Percentiles rank a stretch among this genome's conserved stretches.
Conservation (phyloP, 2,797 vertebrate genomes). For the Octomys mimax region DNA sequence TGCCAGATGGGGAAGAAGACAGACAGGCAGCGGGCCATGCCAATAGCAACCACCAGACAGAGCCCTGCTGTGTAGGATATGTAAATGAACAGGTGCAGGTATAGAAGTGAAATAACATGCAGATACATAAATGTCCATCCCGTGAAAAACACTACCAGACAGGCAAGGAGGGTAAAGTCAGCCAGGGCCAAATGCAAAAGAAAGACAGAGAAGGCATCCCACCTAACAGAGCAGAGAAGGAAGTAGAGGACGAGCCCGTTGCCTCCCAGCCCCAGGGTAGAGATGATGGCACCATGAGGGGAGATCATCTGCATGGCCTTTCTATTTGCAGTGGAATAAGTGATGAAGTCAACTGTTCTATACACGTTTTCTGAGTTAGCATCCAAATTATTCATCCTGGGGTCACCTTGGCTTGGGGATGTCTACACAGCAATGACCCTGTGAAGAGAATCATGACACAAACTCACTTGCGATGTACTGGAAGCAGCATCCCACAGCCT, state of each 20-base stretch:
- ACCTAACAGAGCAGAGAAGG: not conserved
- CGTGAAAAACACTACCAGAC: not conserved
- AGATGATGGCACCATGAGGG: too few relatives aligned
- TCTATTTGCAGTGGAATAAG: too few relatives aligned
- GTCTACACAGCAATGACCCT: too few relatives aligned
- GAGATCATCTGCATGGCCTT: too few relatives aligned
- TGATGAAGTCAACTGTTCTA: too few relatives aligned
- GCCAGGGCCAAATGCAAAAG: not conserved
- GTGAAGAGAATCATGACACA: not conserved
- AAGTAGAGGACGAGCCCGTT: not conserved
- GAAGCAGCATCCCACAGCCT: not conserved
- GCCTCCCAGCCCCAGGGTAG: not conserved
- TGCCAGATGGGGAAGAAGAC: not conserved
- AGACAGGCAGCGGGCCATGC: not conserved
- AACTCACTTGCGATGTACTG: not conserved
- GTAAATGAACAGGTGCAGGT: accelerated
- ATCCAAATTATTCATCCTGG: too few relatives aligned
- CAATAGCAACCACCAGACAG: not conserved
- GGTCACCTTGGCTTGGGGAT: not conserved
- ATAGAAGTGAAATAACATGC: not conserved
- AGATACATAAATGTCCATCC: too few relatives aligned
- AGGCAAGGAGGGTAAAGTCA: not conserved
- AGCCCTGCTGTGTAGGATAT: not conserved
- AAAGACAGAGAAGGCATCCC: not conserved
- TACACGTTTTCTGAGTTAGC: too few relatives aligned